Evolutionary conservation across 2,888 invertebrate genomes (phyloP).

Genomic region (Microctonus aethiopoides): DNA sequence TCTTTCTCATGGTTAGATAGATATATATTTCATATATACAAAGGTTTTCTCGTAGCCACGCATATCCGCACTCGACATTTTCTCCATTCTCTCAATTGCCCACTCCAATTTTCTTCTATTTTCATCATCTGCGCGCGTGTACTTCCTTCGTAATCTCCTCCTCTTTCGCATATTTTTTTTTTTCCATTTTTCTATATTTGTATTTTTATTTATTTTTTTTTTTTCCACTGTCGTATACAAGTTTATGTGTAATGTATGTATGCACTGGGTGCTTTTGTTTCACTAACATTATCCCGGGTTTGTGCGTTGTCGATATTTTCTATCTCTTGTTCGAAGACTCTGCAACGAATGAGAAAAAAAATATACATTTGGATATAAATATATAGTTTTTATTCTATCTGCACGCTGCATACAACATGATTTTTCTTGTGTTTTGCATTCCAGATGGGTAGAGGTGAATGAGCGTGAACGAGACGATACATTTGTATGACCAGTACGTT

Average conservation of each 20-base stretch:
- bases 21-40: conserved; percentile 8
- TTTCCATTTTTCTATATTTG: not conserved
- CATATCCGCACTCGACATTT: conserved; percentile 40
- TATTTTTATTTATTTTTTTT: not conserved
- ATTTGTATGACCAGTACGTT: not conserved
- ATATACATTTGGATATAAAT: conserved; percentile 32
- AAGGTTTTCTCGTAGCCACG: conserved; percentile 29
- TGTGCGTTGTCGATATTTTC: too few species aligned
- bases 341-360: too few species aligned
- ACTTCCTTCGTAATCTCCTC: conserved; percentile 9
- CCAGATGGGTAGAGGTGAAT: not conserved
- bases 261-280: conserved; percentile 19
- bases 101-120: not conserved
- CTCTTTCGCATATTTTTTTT: conserved; percentile 22
- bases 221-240: too few species aligned
- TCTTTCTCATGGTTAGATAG: not conserved
- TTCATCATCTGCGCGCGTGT: not conserved
- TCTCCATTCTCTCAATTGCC: conserved; percentile 10
- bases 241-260: too few species aligned
- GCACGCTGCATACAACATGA: not conserved
- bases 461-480: not conserved
- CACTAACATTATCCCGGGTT: too few species aligned
- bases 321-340: too few species aligned
- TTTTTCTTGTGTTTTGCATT: conserved; percentile 26
- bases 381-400: conserved; percentile 15